Base-by-base conservation (phyloP, 2,113 vertebrate species). In the Axis porcinus region DNA sequence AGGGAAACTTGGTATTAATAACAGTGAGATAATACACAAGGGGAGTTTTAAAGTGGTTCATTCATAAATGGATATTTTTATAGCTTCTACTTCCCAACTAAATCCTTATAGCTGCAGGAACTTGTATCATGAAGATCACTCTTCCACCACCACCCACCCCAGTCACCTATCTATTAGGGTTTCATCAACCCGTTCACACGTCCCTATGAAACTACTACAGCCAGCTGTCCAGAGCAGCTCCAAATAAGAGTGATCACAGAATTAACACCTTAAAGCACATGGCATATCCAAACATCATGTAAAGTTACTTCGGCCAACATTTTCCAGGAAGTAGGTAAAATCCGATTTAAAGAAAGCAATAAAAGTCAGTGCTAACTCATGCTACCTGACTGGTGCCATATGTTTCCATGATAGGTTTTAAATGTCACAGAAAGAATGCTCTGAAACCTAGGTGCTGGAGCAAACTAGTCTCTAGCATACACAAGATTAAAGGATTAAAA, bases 401-500 rank as follows among this genome's bases (percentile, higher is more conserved):
- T 33, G 58, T 36, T 84, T 93, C 87, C 62, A 84, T n/a, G 19
- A 55, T 28, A 55, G 50, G 28, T 78, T 97, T 98, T 62, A 81
- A 94, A 97, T 89, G 76, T 94, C 86, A 95, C 62, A 25, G 40
- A 19, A 54, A 62, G 88, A 96, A 47, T 1, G 64, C 47, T 96
- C 70, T 95, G 88, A 92, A 96, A 95, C 40, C 19, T 82, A 85
- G 67, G 30, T 95, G 60, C 94, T 54, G 70, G 62, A 95, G 81
- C 14, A 52, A 43, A 89, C 57, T 40, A 82, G 76, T 28, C 88
- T 94, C 78, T 74, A 79, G 78, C 93, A 86, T 33, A 64, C 30
- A 19, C 43, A 64, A 95, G 89, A 97, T 90, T 85, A 97, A 95
- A 90, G 89, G 91, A 96, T 96, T 98, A 94, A 97, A 97, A 92